Evolutionary conservation across 2,113 vertebrate species (phyloP), one percentile per base, ranked within the genome.

Genomic region (Sigmodon hispidus): DNA sequence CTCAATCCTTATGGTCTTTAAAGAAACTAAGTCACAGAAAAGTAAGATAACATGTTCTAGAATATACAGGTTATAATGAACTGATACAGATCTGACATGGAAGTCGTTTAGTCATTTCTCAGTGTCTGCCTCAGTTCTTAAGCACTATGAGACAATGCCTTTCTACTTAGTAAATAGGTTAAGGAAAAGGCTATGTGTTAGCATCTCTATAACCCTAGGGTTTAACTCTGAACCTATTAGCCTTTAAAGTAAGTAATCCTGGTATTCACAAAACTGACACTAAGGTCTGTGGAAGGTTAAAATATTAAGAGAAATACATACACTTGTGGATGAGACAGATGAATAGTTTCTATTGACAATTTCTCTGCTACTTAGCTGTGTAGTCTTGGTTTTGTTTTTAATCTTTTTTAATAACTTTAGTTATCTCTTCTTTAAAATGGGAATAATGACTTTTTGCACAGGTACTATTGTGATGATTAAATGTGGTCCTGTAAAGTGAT

Each of bases 1-100:
- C 34, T 84, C 26, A 90, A 12, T 92, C n/a, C 17, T 87, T 36
- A 85, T 43, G 61, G 26, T 70, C 48, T 36, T 29, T 4, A 45
- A 63, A 31, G 90, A 95, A 93, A 92, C 61, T 70, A 96, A 95
- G 73, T 77, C 69, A 84, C 4, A 55, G 89, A 81, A 13, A 96
- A 92, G 1, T 88, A 93, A 92, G 40, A 36, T 85, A 95, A 45
- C 31, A 84, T 96, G 69, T 6, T 55, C 31, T 85, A 57, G 43
- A 83, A 90, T 83, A 79, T 17, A 9, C 6, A 83, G 45, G 4
- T 61, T 84, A 15, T 73, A 90, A 79, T 3, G 90, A 3, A 55
- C 43, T 95, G 76, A 88, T 69, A 24, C 15, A 73, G 50, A 80
- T 16, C 52, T 73, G 15, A 9, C 13, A 86, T 59, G 84, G 83